phyloP scores from a whole-genome alignment of 2,888 invertebrate species.

The Fragum sueziense region DNA sequence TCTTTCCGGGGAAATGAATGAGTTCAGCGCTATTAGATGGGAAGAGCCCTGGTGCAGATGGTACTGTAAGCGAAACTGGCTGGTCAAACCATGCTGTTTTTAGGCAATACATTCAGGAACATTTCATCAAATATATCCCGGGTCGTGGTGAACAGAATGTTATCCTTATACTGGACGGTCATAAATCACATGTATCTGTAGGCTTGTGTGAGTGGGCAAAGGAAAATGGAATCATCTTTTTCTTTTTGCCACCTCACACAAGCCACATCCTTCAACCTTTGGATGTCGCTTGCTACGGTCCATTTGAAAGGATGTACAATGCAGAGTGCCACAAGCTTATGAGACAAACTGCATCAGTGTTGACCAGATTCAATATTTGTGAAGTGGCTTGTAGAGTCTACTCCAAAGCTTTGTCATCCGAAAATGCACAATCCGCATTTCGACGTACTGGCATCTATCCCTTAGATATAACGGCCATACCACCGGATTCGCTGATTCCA shows the following conservation, averaged over 20 bases:
- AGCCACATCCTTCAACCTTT: slow-evolving; percentile 47
- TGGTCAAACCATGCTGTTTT: slow-evolving; percentile 50
- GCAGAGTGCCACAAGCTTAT: slow-evolving; percentile 41
- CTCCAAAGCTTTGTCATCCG: too few species aligned
- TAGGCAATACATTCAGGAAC: slow-evolving; percentile 38
- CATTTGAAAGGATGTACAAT: slow-evolving; percentile 45
- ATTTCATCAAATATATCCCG: slow-evolving; percentile 47
- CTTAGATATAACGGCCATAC: too few species aligned
- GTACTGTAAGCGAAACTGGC: slow-evolving; percentile 31
- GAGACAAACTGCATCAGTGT: not conserved
- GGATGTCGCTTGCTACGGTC: slow-evolving; percentile 46
- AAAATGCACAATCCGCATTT: too few species aligned
- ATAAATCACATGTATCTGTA: slow-evolving; percentile 35
- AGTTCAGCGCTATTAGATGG: slow-evolving; percentile 22
- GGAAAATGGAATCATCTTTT: slow-evolving; percentile 23
- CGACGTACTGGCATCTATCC: too few species aligned
- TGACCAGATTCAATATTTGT: slow-evolving; percentile 20
- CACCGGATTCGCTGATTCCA: too few species aligned
- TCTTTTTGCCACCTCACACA: slow-evolving; percentile 39
- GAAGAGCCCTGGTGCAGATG: slow-evolving; percentile 33
- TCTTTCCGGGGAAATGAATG: slow-evolving; percentile 53
- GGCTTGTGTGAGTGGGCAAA: slow-evolving; percentile 38
- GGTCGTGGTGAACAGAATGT: slow-evolving; percentile 18
- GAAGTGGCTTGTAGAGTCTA: too few species aligned
- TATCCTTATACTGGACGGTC: slow-evolving; percentile 32